Evolutionary conservation across 2,797 vertebrate genomes (phyloP).

Genomic region (Orestias chungarensis): DNA sequence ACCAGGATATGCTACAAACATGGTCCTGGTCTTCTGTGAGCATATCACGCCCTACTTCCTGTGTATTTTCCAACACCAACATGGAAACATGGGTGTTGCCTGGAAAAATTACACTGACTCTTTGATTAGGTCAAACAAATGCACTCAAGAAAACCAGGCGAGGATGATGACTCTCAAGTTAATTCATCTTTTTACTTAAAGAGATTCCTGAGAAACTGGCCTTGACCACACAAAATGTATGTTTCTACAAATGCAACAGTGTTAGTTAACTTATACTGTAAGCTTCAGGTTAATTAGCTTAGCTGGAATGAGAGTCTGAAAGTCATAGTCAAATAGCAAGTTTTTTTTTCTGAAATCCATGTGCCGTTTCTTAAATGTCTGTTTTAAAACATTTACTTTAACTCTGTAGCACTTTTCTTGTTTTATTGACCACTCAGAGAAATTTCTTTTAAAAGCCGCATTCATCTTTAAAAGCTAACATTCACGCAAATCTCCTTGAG

Average conservation of each 20-base stretch:
- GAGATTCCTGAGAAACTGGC: neutral
- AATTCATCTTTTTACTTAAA: neutral
- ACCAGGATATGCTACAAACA: conserved; percentile 39
- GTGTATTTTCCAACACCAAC: conserved; percentile 23
- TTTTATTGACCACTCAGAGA: neutral
- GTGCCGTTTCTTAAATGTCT: neutral
- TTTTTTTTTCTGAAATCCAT: neutral
- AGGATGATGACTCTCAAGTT: neutral
- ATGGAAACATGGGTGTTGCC: conserved; percentile 24
- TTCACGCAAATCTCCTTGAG: neutral
- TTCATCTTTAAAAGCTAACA: neutral
- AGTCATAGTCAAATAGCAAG: too few relatives aligned
- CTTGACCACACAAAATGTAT: neutral
- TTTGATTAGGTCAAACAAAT: conserved; percentile 21
- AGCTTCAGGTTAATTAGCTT: neutral
- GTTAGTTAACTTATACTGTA: neutral
- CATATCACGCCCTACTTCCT: conserved; percentile 13
- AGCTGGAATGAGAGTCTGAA: neutral
- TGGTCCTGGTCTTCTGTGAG: neutral
- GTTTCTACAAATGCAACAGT: neutral
- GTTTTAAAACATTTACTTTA: neutral
- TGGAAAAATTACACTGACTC: conserved; percentile 26
- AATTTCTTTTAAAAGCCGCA: neutral
- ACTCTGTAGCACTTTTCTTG: neutral
- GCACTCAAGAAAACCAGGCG: conserved; percentile 7